phyloP scores from a whole-genome alignment of 2,113 vertebrate genomes.

The Oenanthe melanoleuca region DNA sequence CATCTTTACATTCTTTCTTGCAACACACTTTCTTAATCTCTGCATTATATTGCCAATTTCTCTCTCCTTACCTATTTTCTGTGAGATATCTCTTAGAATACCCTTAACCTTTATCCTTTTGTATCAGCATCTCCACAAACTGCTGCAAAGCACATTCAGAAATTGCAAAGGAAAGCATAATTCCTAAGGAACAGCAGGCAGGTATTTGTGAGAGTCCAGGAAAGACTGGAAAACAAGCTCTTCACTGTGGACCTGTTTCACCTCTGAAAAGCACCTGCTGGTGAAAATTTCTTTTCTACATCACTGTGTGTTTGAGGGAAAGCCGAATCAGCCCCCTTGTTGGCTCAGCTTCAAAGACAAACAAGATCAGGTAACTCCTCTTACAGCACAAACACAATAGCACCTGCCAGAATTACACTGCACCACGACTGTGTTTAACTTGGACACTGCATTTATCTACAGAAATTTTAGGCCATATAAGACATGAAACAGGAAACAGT shows the following conservation, averaged over 20 bases:
- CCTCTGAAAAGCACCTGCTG: not conserved
- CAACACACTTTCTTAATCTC: not conserved
- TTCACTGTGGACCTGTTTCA: not conserved
- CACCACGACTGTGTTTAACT: slow-evolving; percentile 46
- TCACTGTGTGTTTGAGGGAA: fast-evolving
- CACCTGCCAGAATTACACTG: slow-evolving; percentile 30
- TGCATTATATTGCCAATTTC: not conserved
- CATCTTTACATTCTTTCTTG: slow-evolving; percentile 19
- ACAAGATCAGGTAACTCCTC: not conserved
- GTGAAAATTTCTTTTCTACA: not conserved
- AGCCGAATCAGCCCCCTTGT: not conserved
- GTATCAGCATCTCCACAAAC: slow-evolving; percentile 22
- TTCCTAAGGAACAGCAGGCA: not conserved
- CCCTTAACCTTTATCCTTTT: slow-evolving; percentile 15
- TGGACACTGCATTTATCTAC: slow-evolving; percentile 20
- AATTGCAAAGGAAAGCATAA: slow-evolving; percentile 19
- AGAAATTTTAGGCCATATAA: slow-evolving; percentile 31
- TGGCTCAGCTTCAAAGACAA: not conserved
- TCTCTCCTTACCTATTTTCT: not conserved
- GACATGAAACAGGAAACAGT: not conserved
- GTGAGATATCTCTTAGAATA: slow-evolving; percentile 4
- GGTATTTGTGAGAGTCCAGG: not conserved
- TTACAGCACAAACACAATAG: not conserved
- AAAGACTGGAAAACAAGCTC: not conserved
- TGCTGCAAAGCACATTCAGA: not conserved